A percentile compares a stretch with the other conserved stretches of the same genome.
These are phyloP conservation scores for Napeogenes sylphis DNA, from an alignment of 2,888 invertebrate species.

Conservation along the genomic window DNA sequence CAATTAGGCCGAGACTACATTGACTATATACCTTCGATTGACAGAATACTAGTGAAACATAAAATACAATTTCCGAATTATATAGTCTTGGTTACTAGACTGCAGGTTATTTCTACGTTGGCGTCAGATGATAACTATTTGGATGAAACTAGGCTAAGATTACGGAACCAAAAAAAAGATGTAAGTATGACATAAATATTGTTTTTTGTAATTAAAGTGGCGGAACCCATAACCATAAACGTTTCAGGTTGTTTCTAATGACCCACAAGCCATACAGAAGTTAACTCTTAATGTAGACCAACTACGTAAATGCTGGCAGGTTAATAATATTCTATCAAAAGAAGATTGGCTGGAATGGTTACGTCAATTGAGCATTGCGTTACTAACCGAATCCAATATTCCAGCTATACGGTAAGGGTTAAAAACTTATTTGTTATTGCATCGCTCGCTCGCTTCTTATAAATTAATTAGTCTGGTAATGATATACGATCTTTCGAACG, in stretches of 20 bases:
- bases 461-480: too few relatives aligned
- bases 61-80: conserved; percentile 87
- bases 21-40: conserved; percentile 95
- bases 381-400: conserved; percentile 96
- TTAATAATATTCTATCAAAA: conserved; percentile 92
- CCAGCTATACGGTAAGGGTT: conserved; percentile 84
- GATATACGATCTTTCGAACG: too few relatives aligned
- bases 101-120: conserved; percentile 85
- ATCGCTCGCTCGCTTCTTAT: too few relatives aligned
- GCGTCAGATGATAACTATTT: conserved; percentile 87
- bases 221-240: neutral
- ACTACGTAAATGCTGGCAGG: conserved; percentile 92
- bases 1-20: conserved; percentile 95
- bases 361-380: conserved; percentile 90
- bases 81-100: conserved; percentile 86
- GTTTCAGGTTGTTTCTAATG: conserved; percentile 54
- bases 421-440: neutral
- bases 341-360: conserved; percentile 99
- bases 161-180: conserved; percentile 84
- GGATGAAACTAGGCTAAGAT: conserved; percentile 79
- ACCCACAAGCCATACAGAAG: conserved; percentile 83
- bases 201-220: neutral
- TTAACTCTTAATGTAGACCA: conserved; percentile 88
- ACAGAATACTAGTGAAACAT: conserved; percentile 88
- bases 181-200: conserved; percentile 52